Percentiles rank a stretch among this genome's conserved stretches.
Evolutionary conservation across 2,797 vertebrate species (phyloP).

Genomic region (Australoheros facetus): DNA sequence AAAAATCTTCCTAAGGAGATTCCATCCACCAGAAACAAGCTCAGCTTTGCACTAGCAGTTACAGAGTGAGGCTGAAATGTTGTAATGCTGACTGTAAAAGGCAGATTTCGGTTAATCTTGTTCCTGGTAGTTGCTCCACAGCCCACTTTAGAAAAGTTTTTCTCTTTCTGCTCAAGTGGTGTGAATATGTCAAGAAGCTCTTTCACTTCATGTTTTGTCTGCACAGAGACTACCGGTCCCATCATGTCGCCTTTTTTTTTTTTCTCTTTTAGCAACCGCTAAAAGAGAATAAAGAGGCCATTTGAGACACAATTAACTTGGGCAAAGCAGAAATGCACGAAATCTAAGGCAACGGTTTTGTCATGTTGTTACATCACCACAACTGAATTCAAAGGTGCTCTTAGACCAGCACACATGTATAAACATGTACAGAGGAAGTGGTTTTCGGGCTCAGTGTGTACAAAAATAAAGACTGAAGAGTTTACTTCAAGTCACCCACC

Average conservation of each 20-base stretch:
- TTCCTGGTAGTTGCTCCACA: background rate
- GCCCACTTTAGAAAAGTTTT: background rate
- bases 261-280: no score
- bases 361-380: slow-evolving; percentile 17
- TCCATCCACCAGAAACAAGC: background rate
- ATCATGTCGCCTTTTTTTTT: background rate
- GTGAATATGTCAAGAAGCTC: background rate
- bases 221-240: background rate
- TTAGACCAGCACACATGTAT: slow-evolving; percentile 2
- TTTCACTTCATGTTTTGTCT: background rate
- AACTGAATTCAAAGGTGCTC: slow-evolving; percentile 1
- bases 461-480: slow-evolving; percentile 44
- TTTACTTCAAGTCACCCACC: slow-evolving; percentile 32
- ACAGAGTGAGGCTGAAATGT: background rate
- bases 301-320: slow-evolving; percentile 30
- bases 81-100: background rate
- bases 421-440: slow-evolving; percentile 68
- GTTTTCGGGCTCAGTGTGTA: slow-evolving; percentile 38
- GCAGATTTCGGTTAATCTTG: background rate
- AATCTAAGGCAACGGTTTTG: background rate
- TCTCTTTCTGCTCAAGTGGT: background rate
- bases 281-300: background rate
- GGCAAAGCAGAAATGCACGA: slow-evolving; percentile 8
- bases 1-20: background rate
- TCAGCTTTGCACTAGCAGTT: background rate